Evolutionary conservation across 2,797 vertebrate species (phyloP), one percentile per base, ranked within the genome.

Genomic region (Scolopax rusticola): DNA sequence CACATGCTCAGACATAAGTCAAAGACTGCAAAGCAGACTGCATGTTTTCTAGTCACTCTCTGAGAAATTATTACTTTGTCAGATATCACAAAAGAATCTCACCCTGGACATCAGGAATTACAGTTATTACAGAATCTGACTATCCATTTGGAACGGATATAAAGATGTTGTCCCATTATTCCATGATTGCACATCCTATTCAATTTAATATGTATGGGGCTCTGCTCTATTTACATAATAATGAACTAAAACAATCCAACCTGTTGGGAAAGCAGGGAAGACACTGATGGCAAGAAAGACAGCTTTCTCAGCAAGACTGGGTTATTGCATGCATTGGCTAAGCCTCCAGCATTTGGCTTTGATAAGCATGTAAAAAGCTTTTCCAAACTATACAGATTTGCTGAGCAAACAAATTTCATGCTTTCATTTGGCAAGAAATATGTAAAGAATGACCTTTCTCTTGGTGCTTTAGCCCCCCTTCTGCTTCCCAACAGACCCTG

Each of bases 401-500:
- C 89, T 92, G 41, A 78, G 67, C 69, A 93, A 91, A 90, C 89
- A 82, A 32, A 60, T 88, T 2, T 36, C 63, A 63, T 45, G 47
- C 63, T 89, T 94, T 91, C 71, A 67, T 71, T 71, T 74, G 79
- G 82, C 65, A 94, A 82, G 47, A 86, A 91, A 63, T 65, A 78
- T 2, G 15, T 78, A 63, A 84, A 73, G 40, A 88, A 92, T 13
- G 23, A 57, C 76, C 51, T 17, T 86, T 73, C 33, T 86, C 23
- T 54, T 76, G n/a, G 57, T 86, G 30, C 65, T 84, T 84, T 67
- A 86, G 68, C 47, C 61, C 30, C 47, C 61, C 30, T 89, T 54
- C 43, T 70, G 59, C 70, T 81, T 91, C 78, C 41, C 27, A 68
- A 36, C 21, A 92, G 65, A 78, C 21, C 8, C 47, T 69, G 65